These are phyloP conservation scores for Lithobius niger DNA, from an alignment of 1,140 invertebrate genomes.

Conservation along the genomic window DNA sequence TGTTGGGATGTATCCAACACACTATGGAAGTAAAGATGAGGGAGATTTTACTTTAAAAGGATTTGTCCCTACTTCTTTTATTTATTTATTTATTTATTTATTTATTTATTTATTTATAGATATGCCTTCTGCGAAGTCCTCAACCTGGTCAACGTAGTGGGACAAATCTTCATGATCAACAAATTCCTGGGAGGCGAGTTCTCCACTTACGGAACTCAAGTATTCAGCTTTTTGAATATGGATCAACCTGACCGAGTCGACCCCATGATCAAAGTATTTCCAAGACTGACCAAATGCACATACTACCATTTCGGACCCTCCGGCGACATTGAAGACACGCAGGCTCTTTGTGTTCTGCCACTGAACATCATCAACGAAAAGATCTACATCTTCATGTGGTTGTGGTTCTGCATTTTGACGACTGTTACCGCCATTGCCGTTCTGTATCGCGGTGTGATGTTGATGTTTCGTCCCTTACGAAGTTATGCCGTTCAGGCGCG, in stretches of 20 bases:
- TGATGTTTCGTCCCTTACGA: slow-evolving; percentile 63
- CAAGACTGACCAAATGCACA: slow-evolving; percentile 26
- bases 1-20: no score
- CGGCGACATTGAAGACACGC: slow-evolving; percentile 15
- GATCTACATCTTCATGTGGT: slow-evolving; percentile 79
- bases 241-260: slow-evolving; percentile 20
- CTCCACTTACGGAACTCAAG: slow-evolving; percentile 85
- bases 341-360: slow-evolving; percentile 21
- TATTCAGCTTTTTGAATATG: slow-evolving; percentile 52
- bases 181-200: slow-evolving; percentile 92
- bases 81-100: no score
- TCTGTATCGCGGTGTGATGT: slow-evolving; percentile 61
- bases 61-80: no score
- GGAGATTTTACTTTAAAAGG: no score
- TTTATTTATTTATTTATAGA: no score
- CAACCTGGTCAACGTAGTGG: slow-evolving; percentile 30
- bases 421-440: slow-evolving; percentile 48
- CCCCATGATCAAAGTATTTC: slow-evolving; percentile 27
- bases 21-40: no score
- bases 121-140: slow-evolving; percentile 29
- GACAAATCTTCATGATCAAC: slow-evolving; percentile 96
- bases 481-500: slow-evolving; percentile 16
- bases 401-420: slow-evolving; percentile 63
- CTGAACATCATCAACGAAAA: slow-evolving; percentile 26
- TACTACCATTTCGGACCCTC: slow-evolving; percentile 23